Evolutionary conservation across 2,888 invertebrate genomes (phyloP).

Genomic region (Melanostoma mellinum): DNA sequence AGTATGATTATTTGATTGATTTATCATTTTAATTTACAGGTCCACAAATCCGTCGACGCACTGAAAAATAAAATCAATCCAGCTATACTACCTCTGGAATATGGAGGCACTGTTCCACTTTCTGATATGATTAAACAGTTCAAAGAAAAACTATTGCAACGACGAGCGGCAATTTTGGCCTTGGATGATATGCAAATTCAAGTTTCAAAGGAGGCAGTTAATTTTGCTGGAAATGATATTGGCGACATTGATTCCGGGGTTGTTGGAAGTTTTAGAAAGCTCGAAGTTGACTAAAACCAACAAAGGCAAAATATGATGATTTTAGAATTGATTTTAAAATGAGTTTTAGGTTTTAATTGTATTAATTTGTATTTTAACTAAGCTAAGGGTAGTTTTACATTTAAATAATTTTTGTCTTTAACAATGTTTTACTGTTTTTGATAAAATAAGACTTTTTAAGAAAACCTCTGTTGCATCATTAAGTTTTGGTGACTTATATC

Average conservation of each 20-base stretch:
- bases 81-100: constrained; percentile 92
- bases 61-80: constrained; percentile 88
- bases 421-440: constrained; percentile 31
- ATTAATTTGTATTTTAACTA: constrained; percentile 48
- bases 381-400: constrained; percentile 26
- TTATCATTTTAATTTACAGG: constrained; percentile 82
- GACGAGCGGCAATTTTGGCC: constrained; percentile 86
- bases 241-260: constrained; percentile 88
- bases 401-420: constrained; percentile 26
- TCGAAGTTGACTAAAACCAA: constrained; percentile 88
- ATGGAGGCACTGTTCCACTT: constrained; percentile 92
- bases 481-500: too few relatives aligned
- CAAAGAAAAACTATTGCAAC: constrained; percentile 86
- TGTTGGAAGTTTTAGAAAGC: constrained; percentile 91
- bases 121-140: constrained; percentile 91
- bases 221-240: constrained; percentile 85
- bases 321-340: constrained; percentile 15
- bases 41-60: constrained; percentile 89
- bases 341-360: constrained; percentile 32
- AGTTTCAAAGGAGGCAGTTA: constrained; percentile 83
- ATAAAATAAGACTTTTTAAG: constrained; percentile 1
- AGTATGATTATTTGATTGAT: neutral
- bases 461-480: neutral
- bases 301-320: neutral
- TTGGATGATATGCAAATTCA: constrained; percentile 90